These are phyloP conservation scores for Tenodera sinensis DNA, from an alignment of 2,888 invertebrate species.

Conservation along the genomic window DNA sequence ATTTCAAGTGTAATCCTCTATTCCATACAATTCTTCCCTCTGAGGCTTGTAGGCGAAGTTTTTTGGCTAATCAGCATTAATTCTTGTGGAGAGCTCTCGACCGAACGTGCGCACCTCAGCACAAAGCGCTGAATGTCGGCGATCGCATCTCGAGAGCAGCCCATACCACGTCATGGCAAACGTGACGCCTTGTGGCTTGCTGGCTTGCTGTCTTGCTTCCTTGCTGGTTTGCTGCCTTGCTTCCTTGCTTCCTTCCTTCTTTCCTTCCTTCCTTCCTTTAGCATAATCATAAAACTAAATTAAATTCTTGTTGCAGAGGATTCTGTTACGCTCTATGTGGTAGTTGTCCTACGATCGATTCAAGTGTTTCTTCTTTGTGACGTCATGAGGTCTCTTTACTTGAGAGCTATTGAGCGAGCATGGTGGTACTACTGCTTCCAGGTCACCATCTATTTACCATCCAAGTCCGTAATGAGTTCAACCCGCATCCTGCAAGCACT, in stretches of 20 bases:
- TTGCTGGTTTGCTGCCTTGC: too few relatives aligned
- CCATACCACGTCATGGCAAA: neutral
- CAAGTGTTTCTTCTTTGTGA: neutral
- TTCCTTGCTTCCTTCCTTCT: too few relatives aligned
- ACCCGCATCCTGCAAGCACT: neutral
- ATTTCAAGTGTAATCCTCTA: neutral
- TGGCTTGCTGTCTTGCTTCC: too few relatives aligned
- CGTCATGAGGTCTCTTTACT: neutral
- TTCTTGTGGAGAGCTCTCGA: slow-evolving; percentile 21
- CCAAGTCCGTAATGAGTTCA: neutral
- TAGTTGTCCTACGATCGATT: neutral
- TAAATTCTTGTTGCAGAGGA: neutral
- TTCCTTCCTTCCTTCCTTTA: neutral
- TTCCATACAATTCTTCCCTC: neutral
- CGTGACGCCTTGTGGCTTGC: too few relatives aligned
- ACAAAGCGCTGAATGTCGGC: neutral
- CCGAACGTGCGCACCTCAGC: slow-evolving; percentile 24
- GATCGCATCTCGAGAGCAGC: neutral
- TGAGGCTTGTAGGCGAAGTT: neutral
- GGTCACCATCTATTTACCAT: neutral
- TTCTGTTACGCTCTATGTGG: neutral
- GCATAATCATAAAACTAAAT: neutral
- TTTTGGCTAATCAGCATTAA: slow-evolving; percentile 27
- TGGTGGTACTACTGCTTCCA: neutral
- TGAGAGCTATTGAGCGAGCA: neutral